These are phyloP conservation scores for Cordylochernes scorpioides DNA, from an alignment of 2,888 invertebrate species.

Conservation along the genomic window DNA sequence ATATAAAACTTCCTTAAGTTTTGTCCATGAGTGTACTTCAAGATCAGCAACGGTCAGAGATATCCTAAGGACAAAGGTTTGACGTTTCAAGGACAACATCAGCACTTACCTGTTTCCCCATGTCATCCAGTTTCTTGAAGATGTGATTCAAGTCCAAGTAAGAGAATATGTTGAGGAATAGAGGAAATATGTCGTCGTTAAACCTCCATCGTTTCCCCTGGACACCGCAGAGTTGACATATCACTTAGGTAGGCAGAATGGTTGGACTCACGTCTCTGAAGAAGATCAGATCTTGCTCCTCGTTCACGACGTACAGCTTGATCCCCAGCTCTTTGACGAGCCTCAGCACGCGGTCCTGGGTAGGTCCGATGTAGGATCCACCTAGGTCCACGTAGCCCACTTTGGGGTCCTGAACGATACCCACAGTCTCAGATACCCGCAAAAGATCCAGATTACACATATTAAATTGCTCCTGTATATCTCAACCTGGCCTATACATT, in stretches of 20 bases:
- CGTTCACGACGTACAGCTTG: slow-evolving; percentile 14
- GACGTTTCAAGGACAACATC: slow-evolving; percentile 1
- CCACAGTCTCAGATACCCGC: no score
- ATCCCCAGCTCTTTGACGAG: slow-evolving; percentile 18
- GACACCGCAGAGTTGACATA: not conserved
- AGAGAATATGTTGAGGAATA: slow-evolving; percentile 16
- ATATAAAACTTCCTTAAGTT: no score
- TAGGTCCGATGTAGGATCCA: slow-evolving; percentile 19
- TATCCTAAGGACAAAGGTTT: no score
- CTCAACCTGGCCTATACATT: no score
- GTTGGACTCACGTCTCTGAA: slow-evolving; percentile 9
- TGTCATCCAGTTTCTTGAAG: slow-evolving; percentile 19
- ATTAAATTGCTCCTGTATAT: no score
- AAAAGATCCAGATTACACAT: no score
- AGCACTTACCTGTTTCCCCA: slow-evolving; percentile 18
- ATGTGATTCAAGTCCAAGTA: slow-evolving; percentile 19
- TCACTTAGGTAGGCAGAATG: not conserved
- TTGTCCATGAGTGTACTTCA: no score
- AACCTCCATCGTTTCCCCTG: no score
- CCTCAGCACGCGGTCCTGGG: slow-evolving; percentile 18
- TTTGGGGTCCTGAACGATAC: slow-evolving; percentile 11
- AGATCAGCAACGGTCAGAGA: no score
- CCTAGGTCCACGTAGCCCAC: slow-evolving; percentile 17
- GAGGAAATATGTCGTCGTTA: no score
- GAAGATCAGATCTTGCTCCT: slow-evolving; percentile 7